Conservation (phyloP, 1,140 invertebrate species). For the Drosophila pseudoobscura region DNA sequence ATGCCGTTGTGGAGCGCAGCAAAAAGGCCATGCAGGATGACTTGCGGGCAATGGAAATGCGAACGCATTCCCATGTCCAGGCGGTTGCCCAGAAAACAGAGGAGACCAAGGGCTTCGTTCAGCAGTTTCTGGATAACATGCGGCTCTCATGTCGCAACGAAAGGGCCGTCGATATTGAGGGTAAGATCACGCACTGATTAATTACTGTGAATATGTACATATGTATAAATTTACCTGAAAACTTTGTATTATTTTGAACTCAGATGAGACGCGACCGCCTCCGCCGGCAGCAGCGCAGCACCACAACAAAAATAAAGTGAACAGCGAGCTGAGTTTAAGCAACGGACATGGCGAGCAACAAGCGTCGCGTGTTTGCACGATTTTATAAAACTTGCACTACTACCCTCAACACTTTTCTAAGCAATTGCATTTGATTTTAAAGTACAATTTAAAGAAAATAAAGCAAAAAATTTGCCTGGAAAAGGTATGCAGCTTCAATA, state of each 20-base stretch:
- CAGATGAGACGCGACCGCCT: conserved; percentile 68
- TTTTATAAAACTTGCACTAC: conserved; percentile 71
- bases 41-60: conserved; percentile 57
- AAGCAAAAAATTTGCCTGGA: conserved; percentile 25
- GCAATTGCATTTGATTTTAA: conserved; percentile 73
- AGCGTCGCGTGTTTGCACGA: conserved; percentile 80
- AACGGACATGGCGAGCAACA: conserved; percentile 64
- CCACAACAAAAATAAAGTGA: conserved; percentile 71
- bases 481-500: too few species aligned
- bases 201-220: background rate
- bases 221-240: conserved; percentile 41
- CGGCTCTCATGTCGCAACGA: conserved; percentile 74
- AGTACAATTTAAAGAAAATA: conserved; percentile 51
- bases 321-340: conserved; percentile 68
- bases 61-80: conserved; percentile 35
- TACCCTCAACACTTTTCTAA: conserved; percentile 53
- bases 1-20: conserved; percentile 72
- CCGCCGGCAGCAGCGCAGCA: conserved; percentile 45
- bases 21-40: conserved; percentile 76
- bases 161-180: conserved; percentile 73
- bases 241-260: conserved; percentile 4
- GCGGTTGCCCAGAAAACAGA: conserved; percentile 24
- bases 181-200: conserved; percentile 35
- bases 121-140: conserved; percentile 65
- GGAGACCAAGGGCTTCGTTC: conserved; percentile 67